Evolutionary conservation across 2,113 vertebrate species (phyloP).

Genomic region (Strix uralensis): DNA sequence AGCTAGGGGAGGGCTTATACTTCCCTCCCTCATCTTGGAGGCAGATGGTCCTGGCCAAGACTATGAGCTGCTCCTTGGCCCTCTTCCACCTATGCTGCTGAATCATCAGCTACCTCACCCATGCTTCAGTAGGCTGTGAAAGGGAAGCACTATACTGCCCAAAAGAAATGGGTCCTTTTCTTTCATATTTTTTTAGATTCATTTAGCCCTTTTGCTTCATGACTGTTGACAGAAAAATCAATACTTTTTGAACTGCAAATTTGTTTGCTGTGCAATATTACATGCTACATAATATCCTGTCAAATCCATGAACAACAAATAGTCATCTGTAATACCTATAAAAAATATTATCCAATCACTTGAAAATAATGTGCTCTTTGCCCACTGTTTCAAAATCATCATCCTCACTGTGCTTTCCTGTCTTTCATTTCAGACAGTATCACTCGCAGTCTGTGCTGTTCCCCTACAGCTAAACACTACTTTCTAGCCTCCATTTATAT

Average conservation of each 20-base stretch:
- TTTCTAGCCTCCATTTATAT: background rate
- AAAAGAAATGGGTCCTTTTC: background rate
- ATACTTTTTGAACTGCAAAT: background rate
- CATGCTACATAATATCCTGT: background rate
- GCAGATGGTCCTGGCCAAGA: background rate
- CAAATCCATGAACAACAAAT: background rate
- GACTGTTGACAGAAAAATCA: background rate
- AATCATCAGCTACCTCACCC: background rate
- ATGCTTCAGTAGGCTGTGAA: background rate
- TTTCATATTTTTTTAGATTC: background rate
- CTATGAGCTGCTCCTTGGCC: background rate
- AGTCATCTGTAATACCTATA: background rate
- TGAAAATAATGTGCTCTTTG: background rate
- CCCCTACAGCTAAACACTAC: background rate
- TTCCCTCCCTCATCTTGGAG: background rate
- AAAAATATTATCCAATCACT: background rate
- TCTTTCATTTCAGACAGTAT: background rate
- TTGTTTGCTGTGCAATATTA: background rate
- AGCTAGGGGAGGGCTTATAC: background rate
- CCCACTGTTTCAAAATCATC: background rate
- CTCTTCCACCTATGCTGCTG: background rate
- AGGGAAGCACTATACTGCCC: background rate
- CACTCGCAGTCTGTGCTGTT: background rate
- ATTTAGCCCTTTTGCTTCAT: background rate
- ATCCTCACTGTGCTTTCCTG: background rate